These are phyloP conservation scores for Tenodera sinensis DNA, from an alignment of 2,888 invertebrate genomes.

Conservation along the genomic window DNA sequence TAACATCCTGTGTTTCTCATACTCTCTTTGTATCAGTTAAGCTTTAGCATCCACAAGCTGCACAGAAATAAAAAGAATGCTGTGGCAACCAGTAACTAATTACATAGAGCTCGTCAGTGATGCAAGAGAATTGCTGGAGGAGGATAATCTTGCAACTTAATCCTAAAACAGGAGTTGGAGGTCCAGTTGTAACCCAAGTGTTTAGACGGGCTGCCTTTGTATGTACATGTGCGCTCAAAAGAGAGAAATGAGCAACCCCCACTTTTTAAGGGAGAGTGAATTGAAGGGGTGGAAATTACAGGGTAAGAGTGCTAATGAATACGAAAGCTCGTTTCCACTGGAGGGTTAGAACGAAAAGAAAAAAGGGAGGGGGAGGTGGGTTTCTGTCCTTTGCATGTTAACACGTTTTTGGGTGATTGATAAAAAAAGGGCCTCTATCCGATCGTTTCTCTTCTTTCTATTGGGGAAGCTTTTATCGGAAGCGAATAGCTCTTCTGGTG, in stretches of 20 bases:
- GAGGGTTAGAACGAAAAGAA: neutral
- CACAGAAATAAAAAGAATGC: too few relatives aligned
- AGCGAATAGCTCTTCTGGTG: neutral
- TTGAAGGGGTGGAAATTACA: neutral
- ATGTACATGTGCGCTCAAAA: neutral
- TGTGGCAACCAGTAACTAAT: neutral
- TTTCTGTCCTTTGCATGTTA: conserved; percentile 1
- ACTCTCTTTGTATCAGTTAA: neutral
- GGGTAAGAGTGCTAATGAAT: neutral
- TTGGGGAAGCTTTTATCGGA: neutral
- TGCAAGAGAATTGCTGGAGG: neutral
- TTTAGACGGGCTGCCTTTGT: neutral
- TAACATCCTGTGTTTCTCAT: too few relatives aligned
- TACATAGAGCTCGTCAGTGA: neutral
- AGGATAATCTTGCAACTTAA: neutral
- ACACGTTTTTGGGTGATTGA: neutral
- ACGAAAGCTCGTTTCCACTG: neutral
- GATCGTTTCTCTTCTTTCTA: neutral
- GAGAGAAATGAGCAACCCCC: neutral
- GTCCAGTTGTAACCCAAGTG: neutral
- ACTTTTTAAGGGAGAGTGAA: neutral
- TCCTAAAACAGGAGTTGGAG: neutral
- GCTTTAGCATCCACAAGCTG: neutral
- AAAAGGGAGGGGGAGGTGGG: neutral
- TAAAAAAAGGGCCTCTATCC: neutral